Conservation (phyloP, 2,888 invertebrate species). For the Aspidapion aeneum region DNA sequence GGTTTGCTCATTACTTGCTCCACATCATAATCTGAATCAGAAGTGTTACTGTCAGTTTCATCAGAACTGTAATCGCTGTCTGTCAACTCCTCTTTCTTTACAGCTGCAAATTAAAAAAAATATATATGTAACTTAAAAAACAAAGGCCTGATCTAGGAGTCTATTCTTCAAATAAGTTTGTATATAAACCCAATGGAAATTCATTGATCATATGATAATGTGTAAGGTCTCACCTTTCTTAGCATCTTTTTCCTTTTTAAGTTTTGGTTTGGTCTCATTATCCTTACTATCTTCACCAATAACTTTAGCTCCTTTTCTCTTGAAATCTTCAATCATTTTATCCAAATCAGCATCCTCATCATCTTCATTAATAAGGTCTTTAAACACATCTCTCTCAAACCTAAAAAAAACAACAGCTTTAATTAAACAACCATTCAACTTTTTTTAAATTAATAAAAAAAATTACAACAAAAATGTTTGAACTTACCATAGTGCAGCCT, state of each 20-base stretch:
- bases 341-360: slow-evolving; percentile 88
- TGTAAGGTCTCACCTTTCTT: slow-evolving; percentile 23
- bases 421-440: too few species aligned
- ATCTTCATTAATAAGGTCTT: slow-evolving; percentile 74
- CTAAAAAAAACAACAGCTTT: background rate
- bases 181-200: too few species aligned
- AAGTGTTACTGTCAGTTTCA: slow-evolving; percentile 30
- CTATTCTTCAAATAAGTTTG: too few species aligned
- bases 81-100: background rate
- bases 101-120: background rate
- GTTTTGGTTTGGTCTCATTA: slow-evolving; percentile 42
- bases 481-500: slow-evolving; percentile 72
- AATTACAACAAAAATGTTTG: too few species aligned
- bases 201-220: too few species aligned
- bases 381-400: slow-evolving; percentile 80
- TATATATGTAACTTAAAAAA: background rate
- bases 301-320: slow-evolving; percentile 62
- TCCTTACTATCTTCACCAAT: slow-evolving; percentile 45
- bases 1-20: slow-evolving; percentile 38
- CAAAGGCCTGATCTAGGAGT: background rate
- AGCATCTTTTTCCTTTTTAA: slow-evolving; percentile 26
- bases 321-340: slow-evolving; percentile 67
- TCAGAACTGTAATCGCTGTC: slow-evolving; percentile 43
- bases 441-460: too few species aligned
- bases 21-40: slow-evolving; percentile 51